These are phyloP conservation scores for Ranitomeya variabilis DNA, from an alignment of 2,113 vertebrate species.

Conservation along the genomic window DNA sequence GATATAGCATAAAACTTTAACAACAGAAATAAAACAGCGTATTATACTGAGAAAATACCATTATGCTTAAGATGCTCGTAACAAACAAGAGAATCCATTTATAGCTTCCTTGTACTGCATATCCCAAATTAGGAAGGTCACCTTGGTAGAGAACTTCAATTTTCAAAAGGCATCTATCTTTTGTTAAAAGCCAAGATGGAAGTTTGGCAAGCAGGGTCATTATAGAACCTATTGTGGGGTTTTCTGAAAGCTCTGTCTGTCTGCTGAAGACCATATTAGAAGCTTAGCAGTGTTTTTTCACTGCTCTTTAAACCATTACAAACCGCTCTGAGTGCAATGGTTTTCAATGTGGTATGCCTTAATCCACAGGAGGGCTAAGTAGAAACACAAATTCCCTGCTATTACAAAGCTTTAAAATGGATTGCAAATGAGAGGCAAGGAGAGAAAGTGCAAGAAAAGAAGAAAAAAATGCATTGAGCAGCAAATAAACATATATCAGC, in stretches of 20 bases:
- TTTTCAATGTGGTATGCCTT: constrained; percentile 54
- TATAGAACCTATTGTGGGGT: constrained; percentile 51
- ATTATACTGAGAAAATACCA: constrained; percentile 2
- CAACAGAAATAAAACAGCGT: neutral
- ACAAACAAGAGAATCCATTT: constrained; percentile 47
- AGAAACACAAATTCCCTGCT: constrained; percentile 50
- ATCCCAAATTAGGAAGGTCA: constrained; percentile 54
- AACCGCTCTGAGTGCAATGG: constrained; percentile 53
- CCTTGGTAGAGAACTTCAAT: constrained; percentile 46
- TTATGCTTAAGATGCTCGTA: constrained; percentile 28
- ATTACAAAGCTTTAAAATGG: constrained; percentile 51
- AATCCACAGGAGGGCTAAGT: constrained; percentile 55
- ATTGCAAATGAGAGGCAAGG: constrained; percentile 49
- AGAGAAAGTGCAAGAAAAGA: constrained; percentile 46
- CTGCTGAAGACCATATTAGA: constrained; percentile 50
- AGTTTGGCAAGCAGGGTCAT: constrained; percentile 54
- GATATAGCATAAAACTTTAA: neutral
- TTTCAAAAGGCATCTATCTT: constrained; percentile 43
- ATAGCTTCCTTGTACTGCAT: constrained; percentile 10
- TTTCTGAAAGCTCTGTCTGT: constrained; percentile 54
- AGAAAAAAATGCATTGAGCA: constrained; percentile 21
- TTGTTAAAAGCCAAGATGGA: constrained; percentile 57
- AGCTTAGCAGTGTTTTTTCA: constrained; percentile 50
- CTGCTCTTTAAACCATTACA: constrained; percentile 58
- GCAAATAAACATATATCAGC: constrained; percentile 47